A percentile compares a stretch with the other conserved stretches of the same genome.
These are phyloP conservation scores for Helogale parvula DNA, from an alignment of 2,113 vertebrate genomes.

Conservation along the genomic window DNA sequence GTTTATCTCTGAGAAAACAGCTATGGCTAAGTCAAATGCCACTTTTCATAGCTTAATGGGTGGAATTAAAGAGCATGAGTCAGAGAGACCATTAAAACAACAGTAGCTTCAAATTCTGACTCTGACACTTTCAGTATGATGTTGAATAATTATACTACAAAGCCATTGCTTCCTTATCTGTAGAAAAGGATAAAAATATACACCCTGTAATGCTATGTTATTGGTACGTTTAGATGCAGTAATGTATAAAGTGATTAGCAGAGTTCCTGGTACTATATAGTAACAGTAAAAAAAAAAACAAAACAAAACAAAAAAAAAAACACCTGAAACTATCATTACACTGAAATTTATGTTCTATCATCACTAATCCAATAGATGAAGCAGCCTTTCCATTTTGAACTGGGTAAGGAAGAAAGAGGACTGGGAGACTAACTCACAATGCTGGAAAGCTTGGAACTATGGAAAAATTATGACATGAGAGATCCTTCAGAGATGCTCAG, in stretches of 20 bases:
- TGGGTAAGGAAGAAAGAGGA: background rate
- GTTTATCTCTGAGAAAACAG: background rate
- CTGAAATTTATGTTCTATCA: conserved; percentile 22
- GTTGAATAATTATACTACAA: conserved; percentile 45
- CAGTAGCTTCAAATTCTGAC: conserved; percentile 35
- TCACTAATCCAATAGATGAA: background rate
- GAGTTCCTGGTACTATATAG: background rate
- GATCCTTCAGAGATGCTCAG: conserved; percentile 40
- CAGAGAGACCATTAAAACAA: conserved; percentile 1
- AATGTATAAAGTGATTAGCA: background rate
- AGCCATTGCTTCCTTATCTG: background rate
- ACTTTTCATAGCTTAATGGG: conserved; percentile 13
- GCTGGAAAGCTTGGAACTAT: background rate
- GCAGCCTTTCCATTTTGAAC: background rate
- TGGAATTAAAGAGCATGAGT: conserved; percentile 18
- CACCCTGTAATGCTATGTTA: background rate
- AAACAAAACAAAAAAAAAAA: too few species aligned
- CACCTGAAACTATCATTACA: background rate
- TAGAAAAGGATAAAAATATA: conserved; percentile 38
- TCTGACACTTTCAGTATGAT: conserved; percentile 32
- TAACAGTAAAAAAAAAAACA: background rate
- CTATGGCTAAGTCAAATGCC: conserved; percentile 42
- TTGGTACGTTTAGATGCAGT: background rate
- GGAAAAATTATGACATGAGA: conserved; percentile 10
- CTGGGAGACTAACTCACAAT: background rate